Conservation (phyloP, 2,797 vertebrate genomes). For the Peromyscus attwateri region DNA sequence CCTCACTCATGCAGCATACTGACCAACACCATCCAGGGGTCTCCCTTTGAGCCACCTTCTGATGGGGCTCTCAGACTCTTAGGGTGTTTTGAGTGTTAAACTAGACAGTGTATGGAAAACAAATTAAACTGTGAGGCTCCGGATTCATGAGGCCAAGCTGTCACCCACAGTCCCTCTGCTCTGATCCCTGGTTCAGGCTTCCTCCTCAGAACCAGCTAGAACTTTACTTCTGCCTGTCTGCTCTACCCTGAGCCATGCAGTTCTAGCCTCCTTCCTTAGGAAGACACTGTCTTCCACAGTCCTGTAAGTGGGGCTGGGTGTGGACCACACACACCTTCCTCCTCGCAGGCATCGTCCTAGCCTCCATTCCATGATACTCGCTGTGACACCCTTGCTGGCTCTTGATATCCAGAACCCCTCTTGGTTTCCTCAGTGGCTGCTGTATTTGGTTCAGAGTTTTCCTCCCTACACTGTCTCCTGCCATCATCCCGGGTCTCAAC, state of each 20-base stretch:
- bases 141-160: accelerated
- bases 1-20: neutral
- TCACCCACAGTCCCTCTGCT: neutral
- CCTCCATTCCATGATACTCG: accelerated
- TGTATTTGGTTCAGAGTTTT: neutral
- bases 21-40: too few species aligned
- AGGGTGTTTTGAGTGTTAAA: neutral
- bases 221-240: neutral
- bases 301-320: neutral
- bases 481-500: neutral
- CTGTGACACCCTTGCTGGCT: neutral
- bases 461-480: neutral
- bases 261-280: neutral
- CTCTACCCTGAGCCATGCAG: neutral
- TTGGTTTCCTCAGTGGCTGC: neutral
- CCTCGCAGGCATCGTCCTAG: neutral
- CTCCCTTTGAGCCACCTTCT: neutral
- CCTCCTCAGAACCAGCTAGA: neutral
- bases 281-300: too few species aligned
- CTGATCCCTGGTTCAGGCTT: neutral
- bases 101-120: too few species aligned
- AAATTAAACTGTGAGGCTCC: neutral
- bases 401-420: neutral
- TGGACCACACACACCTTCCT: neutral
- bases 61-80: neutral